Conservation (phyloP, 2,113 vertebrate species). For the Silurus meridionalis region DNA sequence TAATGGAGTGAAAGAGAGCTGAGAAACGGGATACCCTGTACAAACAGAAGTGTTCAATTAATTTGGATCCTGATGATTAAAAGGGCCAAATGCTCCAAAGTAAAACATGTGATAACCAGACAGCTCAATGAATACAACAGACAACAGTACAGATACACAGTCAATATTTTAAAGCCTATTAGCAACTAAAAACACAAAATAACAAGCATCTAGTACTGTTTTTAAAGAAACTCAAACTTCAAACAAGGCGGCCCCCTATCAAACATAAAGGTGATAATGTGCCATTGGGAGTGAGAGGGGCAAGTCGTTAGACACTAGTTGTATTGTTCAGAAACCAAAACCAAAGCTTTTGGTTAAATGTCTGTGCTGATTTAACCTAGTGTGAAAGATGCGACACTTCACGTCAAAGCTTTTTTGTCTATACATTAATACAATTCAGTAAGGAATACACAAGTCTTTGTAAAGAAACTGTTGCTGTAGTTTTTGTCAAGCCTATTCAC, state of each 20-base stretch:
- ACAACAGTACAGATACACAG: neutral
- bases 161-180: neutral
- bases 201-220: neutral
- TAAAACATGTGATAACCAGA: constrained; percentile 26
- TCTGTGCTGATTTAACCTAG: neutral
- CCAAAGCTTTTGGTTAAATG: neutral
- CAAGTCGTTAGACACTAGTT: neutral
- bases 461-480: neutral
- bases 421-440: constrained; percentile 38
- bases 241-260: neutral
- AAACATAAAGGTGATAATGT: neutral
- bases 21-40: constrained; percentile 29
- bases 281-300: neutral
- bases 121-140: neutral
- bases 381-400: neutral
- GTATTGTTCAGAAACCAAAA: neutral
- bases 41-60: constrained; percentile 53
- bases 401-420: neutral
- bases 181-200: neutral
- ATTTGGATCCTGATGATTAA: constrained; percentile 39
- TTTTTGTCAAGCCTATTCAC: constrained; percentile 26
- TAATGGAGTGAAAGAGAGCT: neutral
- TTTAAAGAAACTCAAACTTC: neutral
- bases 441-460: constrained; percentile 33
- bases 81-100: constrained; percentile 41